phyloP scores from a whole-genome alignment of 2,888 invertebrate genomes.

The Chymomyza fuscimana region DNA sequence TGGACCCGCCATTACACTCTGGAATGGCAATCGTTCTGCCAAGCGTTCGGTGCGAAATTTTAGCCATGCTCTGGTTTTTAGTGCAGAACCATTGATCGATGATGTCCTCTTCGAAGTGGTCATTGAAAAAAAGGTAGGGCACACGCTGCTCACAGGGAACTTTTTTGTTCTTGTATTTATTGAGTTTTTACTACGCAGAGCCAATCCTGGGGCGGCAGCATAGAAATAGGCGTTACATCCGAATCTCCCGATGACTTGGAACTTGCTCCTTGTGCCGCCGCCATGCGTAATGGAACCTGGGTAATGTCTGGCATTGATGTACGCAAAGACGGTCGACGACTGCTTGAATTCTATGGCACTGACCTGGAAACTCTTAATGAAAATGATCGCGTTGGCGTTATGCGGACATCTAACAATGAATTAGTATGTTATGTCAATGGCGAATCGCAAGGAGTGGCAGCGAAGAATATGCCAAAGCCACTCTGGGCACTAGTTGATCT shows the following conservation, averaged over 20 bases:
- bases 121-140: constrained; percentile 91
- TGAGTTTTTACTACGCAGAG: constrained; percentile 81
- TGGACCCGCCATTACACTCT: constrained; percentile 90
- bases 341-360: constrained; percentile 91
- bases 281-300: constrained; percentile 91
- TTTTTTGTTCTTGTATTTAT: background rate
- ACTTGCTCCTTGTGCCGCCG: constrained; percentile 88
- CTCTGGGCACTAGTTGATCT: constrained; percentile 90
- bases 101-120: constrained; percentile 92
- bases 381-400: constrained; percentile 91
- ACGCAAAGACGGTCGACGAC: constrained; percentile 89
- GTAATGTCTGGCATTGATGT: constrained; percentile 94
- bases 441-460: constrained; percentile 92
- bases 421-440: constrained; percentile 94
- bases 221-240: constrained; percentile 88
- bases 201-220: constrained; percentile 88
- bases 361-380: constrained; percentile 91
- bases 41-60: constrained; percentile 89
- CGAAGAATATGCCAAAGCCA: constrained; percentile 85
- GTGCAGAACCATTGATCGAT: constrained; percentile 88
- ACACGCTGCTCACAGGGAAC: constrained; percentile 17
- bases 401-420: constrained; percentile 89
- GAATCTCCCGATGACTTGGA: constrained; percentile 85
- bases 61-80: constrained; percentile 92
- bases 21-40: constrained; percentile 91